Percentiles rank a stretch among this genome's conserved stretches.
phyloP scores from a whole-genome alignment of 2,113 vertebrate genomes.

The Strix uralensis region DNA sequence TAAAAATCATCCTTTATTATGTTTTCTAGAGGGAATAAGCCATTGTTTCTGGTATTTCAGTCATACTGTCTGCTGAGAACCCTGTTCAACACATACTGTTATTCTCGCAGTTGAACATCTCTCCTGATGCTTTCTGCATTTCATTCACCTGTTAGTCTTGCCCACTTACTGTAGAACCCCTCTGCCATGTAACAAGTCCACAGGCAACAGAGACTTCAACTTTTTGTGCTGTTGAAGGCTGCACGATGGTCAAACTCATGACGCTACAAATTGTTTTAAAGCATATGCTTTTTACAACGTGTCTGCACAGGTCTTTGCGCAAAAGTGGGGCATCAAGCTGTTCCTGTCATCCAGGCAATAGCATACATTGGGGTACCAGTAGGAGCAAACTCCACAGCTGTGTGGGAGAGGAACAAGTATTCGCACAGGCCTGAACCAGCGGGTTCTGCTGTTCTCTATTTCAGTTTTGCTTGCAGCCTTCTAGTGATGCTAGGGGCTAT shows the following conservation, averaged over 20 bases:
- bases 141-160: neutral
- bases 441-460: neutral
- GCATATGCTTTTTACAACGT: neutral
- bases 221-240: neutral
- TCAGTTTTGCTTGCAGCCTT: neutral
- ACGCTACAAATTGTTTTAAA: neutral
- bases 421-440: neutral
- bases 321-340: rapidly evolving
- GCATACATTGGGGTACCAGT: neutral
- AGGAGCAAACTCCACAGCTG: neutral
- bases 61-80: neutral
- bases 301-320: neutral
- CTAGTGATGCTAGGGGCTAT: neutral
- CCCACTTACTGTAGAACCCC: neutral
- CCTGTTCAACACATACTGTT: neutral
- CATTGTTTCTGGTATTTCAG: neutral
- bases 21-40: neutral
- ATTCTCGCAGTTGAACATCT: neutral
- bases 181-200: neutral
- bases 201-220: neutral
- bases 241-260: neutral
- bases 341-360: neutral
- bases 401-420: neutral
- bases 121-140: neutral
- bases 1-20: neutral